Evolutionary conservation across 2,888 invertebrate species (phyloP).

Genomic region (Malthinus seriepunctatus): DNA sequence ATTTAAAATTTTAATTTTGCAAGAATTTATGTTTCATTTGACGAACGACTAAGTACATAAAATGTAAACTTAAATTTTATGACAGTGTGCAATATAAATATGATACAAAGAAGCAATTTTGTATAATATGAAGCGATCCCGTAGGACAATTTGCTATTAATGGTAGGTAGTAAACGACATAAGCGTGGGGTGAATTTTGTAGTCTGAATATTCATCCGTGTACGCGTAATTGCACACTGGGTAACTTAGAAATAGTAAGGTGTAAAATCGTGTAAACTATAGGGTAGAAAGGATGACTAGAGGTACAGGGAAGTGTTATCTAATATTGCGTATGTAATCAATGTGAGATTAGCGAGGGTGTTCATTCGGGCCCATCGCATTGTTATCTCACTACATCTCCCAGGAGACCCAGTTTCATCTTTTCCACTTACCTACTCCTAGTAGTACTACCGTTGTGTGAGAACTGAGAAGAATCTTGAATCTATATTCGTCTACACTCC

Average conservation of each 20-base stretch:
- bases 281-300: slow-evolving; percentile 22
- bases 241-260: slow-evolving; percentile 30
- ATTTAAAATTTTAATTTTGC: slow-evolving; percentile 36
- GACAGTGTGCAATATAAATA: neutral
- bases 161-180: slow-evolving; percentile 16
- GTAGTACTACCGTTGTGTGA: slow-evolving; percentile 5
- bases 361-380: slow-evolving; percentile 47
- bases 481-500: slow-evolving; percentile 27
- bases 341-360: slow-evolving; percentile 54
- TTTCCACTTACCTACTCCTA: slow-evolving; percentile 29
- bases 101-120: slow-evolving; percentile 10
- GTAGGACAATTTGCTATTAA: slow-evolving; percentile 31
- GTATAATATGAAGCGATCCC: slow-evolving; percentile 32
- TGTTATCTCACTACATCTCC: slow-evolving; percentile 50
- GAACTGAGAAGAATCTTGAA: slow-evolving; percentile 28
- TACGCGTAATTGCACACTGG: slow-evolving; percentile 41
- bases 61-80: too few relatives aligned
- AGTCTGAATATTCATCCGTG: slow-evolving; percentile 27
- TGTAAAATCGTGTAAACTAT: slow-evolving; percentile 33
- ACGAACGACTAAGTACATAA: neutral
- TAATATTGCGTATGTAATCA: slow-evolving; percentile 55
- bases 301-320: slow-evolving; percentile 49
- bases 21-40: slow-evolving; percentile 18
- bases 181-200: slow-evolving; percentile 26
- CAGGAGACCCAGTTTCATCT: slow-evolving; percentile 41